These are phyloP conservation scores for Egretta garzetta DNA, from an alignment of 2,113 vertebrate genomes.

Conservation along the genomic window DNA sequence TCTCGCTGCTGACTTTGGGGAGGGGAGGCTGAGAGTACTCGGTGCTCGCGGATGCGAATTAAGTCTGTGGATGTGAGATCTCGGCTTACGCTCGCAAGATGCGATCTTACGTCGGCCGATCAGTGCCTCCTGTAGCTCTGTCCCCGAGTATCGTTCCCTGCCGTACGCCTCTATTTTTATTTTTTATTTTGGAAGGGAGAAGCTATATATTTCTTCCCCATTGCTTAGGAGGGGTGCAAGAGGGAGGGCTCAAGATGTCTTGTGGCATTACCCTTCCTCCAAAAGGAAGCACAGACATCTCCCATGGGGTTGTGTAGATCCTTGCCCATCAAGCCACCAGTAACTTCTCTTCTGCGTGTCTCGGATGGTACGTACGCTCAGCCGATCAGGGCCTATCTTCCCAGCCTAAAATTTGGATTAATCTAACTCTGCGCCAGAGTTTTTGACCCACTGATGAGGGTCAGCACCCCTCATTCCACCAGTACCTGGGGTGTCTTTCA, in stretches of 20 bases:
- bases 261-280: accelerated
- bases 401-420: neutral
- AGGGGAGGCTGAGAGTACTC: no score
- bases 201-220: neutral
- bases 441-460: accelerated
- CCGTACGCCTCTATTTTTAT: accelerated
- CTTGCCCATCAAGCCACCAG: no score
- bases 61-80: accelerated
- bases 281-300: neutral
- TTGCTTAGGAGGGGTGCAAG: neutral
- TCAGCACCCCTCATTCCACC: neutral
- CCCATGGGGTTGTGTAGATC: neutral
- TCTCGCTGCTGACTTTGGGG: neutral
- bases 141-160: accelerated
- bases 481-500: neutral
- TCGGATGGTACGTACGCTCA: neutral
- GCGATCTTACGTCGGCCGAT: neutral
- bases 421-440: no score
- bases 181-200: neutral
- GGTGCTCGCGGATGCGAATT: neutral
- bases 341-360: neutral
- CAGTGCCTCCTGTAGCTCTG: neutral
- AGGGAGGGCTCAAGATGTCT: accelerated
- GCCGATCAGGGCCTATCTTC: neutral
- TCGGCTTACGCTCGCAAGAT: neutral